These are phyloP conservation scores for Perithous albicinctus DNA, from an alignment of 2,888 invertebrate species.

Conservation along the genomic window DNA sequence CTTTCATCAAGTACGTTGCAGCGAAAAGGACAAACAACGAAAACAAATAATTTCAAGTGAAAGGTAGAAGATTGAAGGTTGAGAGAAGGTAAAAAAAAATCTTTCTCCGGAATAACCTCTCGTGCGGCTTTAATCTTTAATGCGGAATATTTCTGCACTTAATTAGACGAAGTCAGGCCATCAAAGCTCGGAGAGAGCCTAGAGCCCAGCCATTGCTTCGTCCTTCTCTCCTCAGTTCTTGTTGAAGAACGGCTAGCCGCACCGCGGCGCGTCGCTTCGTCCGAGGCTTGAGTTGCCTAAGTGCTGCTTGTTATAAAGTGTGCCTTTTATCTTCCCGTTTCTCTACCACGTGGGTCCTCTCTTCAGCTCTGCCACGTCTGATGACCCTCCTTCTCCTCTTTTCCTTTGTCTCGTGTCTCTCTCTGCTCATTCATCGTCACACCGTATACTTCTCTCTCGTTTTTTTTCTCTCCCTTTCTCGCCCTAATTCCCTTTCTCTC, in stretches of 20 bases:
- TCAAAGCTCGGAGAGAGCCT: conserved; percentile 12
- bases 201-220: conserved; percentile 27
- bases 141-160: conserved; percentile 71
- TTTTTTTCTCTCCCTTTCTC: background rate
- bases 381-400: conserved; percentile 34
- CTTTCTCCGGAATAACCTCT: background rate
- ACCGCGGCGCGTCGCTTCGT: conserved; percentile 39
- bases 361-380: conserved; percentile 34
- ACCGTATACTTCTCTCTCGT: conserved; percentile 18
- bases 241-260: conserved; percentile 24
- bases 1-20: background rate
- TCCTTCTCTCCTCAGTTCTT: conserved; percentile 20
- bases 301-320: conserved; percentile 74
- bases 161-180: conserved; percentile 68
- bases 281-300: conserved; percentile 68
- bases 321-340: conserved; percentile 71
- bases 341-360: conserved; percentile 35
- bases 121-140: conserved; percentile 66
- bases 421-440: conserved; percentile 40
- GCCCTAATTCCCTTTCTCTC: background rate
- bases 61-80: background rate
- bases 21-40: background rate
- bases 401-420: conserved; percentile 59
- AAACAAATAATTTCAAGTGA: background rate
- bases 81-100: background rate